Conservation (phyloP, 2,113 vertebrate species). For the Danio rerio region DNA sequence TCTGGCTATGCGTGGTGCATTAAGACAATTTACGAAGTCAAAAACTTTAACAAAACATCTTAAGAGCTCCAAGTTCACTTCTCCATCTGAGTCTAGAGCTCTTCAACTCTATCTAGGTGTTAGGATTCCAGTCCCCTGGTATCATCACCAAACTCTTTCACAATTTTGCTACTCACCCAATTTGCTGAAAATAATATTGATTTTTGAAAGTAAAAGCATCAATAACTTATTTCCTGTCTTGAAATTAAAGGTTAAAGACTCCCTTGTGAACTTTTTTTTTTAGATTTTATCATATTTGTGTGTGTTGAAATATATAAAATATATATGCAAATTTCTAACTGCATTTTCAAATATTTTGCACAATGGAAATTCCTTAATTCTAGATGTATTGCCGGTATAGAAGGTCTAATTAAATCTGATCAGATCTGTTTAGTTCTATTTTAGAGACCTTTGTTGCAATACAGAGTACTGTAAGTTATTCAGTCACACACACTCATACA, state of each 20-base stretch:
- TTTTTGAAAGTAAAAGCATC: no score
- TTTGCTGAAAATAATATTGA: no score
- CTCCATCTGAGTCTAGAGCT: background rate
- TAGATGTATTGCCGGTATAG: no score
- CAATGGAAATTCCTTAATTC: no score
- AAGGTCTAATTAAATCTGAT: background rate
- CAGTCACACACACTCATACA: constrained; percentile 20
- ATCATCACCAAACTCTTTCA: background rate
- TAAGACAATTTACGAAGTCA: constrained; percentile 9
- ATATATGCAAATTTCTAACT: background rate
- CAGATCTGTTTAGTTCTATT: background rate
- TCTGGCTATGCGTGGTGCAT: background rate
- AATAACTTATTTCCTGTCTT: no score
- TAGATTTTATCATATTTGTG: no score
- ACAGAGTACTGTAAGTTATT: constrained; percentile 7
- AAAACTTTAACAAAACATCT: background rate
- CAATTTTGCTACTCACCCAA: no score
- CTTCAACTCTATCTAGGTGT: background rate
- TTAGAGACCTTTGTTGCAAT: background rate
- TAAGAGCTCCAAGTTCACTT: background rate
- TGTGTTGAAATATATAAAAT: no score
- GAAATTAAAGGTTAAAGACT: no score
- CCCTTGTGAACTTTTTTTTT: no score
- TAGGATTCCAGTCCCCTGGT: background rate
- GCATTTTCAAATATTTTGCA: no score